phyloP scores from a whole-genome alignment of 1,140 invertebrate genomes.

The Lasioglossum albipes region DNA sequence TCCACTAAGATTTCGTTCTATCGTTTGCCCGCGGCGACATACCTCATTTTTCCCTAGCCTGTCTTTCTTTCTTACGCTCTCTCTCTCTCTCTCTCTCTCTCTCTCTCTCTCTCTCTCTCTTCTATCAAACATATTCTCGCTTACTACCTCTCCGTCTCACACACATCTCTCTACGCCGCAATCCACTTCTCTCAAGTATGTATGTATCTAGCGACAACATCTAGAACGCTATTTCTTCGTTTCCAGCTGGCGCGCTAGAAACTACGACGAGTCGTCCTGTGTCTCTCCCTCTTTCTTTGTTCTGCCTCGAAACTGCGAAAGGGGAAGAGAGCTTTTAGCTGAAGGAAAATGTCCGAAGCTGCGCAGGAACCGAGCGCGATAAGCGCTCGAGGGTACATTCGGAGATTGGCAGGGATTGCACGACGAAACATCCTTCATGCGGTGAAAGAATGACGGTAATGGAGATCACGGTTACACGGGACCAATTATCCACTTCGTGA shows the following conservation, averaged over 20 bases:
- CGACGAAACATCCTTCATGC: not conserved
- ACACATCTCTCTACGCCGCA: constrained; percentile 11
- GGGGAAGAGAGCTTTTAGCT: not conserved
- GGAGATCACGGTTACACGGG: not conserved
- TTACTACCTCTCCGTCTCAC: not conserved
- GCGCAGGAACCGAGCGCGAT: not conserved
- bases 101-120: not conserved
- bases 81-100: constrained; percentile 32
- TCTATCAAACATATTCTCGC: not conserved
- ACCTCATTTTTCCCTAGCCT: constrained; percentile 3
- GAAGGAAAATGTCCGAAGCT: constrained; percentile 1
- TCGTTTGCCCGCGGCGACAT: constrained; percentile 2
- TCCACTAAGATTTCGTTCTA: constrained; percentile 31
- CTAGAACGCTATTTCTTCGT: constrained; percentile 11
- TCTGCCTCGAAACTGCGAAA: not conserved
- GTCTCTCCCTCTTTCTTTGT: not conserved
- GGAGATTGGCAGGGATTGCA: constrained; percentile 2
- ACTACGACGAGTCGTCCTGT: constrained; percentile 21
- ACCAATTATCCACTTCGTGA: not conserved
- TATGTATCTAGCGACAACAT: not conserved
- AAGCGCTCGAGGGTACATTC: not conserved
- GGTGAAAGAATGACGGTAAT: constrained; percentile 2
- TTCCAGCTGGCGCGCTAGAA: constrained; percentile 5
- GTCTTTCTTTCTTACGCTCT: not conserved
- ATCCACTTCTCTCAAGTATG: constrained; percentile 39